Conservation (phyloP, 2,888 invertebrate genomes). For the Villa cingulata region DNA sequence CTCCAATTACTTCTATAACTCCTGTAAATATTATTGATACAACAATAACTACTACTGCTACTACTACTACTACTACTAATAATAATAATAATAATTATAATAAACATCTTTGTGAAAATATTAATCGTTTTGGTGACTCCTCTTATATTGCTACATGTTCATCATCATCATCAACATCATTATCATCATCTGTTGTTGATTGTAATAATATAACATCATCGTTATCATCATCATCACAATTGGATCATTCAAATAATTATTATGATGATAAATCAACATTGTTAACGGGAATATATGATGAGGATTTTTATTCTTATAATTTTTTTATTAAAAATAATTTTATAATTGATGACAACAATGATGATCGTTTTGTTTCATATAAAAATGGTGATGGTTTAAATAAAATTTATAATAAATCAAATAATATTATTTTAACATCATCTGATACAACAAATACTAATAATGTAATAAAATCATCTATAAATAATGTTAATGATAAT, state of each 20-base stretch:
- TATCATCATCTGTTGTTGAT: neutral
- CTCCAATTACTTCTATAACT: constrained; percentile 14
- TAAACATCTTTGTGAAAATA: constrained; percentile 13
- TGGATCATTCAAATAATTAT: neutral
- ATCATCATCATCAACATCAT: too few species aligned
- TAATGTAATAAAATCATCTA: too few species aligned
- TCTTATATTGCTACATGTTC: constrained; percentile 1
- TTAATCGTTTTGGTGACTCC: constrained; percentile 3
- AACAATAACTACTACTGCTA: constrained; percentile 13
- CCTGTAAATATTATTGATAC: neutral
- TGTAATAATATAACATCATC: too few species aligned
- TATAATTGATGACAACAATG: neutral
- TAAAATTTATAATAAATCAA: neutral
- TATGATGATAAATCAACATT: neutral
- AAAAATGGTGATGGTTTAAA: constrained; percentile 3
- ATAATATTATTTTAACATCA: too few species aligned
- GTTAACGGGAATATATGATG: neutral
- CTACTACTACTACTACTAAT: constrained; percentile 15
- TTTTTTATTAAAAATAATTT: neutral
- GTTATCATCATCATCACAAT: neutral
- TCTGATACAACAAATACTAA: too few species aligned
- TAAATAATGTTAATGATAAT: neutral
- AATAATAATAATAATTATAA: constrained; percentile 8
- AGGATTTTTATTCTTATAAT: neutral
- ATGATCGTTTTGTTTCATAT: neutral